Base-by-base conservation (phyloP, 92 coral and sea anemone genomes). In the Actinernus sp. region DNA sequence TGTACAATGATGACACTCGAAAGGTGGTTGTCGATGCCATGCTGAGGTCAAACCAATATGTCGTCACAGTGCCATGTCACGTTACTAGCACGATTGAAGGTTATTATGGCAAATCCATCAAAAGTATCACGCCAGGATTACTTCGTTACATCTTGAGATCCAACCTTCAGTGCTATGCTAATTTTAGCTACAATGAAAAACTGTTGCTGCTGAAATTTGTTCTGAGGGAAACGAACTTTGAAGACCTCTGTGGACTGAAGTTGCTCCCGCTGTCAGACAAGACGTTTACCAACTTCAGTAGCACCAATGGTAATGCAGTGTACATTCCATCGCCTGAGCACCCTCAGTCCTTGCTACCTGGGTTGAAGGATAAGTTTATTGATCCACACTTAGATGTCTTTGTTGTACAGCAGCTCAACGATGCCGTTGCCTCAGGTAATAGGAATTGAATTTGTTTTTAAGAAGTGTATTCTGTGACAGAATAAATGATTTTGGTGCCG, bases 201-300 rank as follows among this genome's bases (percentile, higher is more conserved):
- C 64, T 88, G 40, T 29, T 2, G 14, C 84, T 92, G 27, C 76
- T 92, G 55, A 67, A 49, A 19, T 92, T 57, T 68, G 65, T 88
- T 34, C 72, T 92, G 26, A 43, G 74, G 21, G 98, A 86, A 31
- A 26, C 53, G 7, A 27, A 58, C 22, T 63, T 51, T 68, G 29
- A 30, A 0, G 86, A 76, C 10, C 75, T 92, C 14, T 30, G 28
- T 14, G 96, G 82, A 19, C 66, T 92, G n/a, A 64, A 82, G 22
- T 83, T 92, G 13, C 78, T 92, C 7, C 98, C 98, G 0, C 46
- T 84, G 23, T 69, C 89, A 21, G 58, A 81, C 26, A 76, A 78
- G 49, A 26, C 36, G 3, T 88, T 88, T 31, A 29, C 58, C 28
- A 9, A 59, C 1, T 92, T 92, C 61, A 9, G 32, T 3, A 41